Evolutionary conservation across 2,113 vertebrate genomes (phyloP).

Genomic region (Alces alces): DNA sequence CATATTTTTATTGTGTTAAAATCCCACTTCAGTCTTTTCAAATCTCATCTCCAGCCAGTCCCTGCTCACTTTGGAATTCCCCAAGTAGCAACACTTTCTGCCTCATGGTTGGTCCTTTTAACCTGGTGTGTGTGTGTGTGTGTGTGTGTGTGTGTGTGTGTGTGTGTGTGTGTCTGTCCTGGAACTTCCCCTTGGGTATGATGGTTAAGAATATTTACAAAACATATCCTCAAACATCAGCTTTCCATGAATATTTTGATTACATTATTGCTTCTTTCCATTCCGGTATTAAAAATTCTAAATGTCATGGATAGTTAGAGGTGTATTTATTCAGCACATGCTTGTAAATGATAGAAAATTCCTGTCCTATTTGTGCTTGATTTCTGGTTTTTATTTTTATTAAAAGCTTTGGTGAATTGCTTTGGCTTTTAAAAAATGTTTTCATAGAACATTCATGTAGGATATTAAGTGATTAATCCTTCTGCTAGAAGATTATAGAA

Average conservation of each 20-base stretch:
- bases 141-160: neutral
- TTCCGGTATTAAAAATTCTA: constrained; percentile 49
- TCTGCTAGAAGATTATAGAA: constrained; percentile 71
- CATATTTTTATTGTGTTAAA: neutral
- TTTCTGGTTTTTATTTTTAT: constrained; percentile 67
- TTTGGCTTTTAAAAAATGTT: constrained; percentile 58
- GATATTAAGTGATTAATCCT: constrained; percentile 80
- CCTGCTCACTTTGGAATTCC: neutral
- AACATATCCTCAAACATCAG: neutral
- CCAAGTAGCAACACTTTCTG: neutral
- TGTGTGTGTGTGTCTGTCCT: neutral
- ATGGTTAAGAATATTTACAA: constrained; percentile 11
- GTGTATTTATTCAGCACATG: constrained; percentile 67
- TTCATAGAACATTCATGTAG: constrained; percentile 62
- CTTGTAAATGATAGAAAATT: constrained; percentile 44
- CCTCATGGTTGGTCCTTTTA: neutral
- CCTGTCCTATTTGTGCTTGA: constrained; percentile 6
- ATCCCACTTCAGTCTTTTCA: neutral
- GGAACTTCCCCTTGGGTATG: neutral
- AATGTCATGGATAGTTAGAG: constrained; percentile 48
- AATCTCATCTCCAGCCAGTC: neutral
- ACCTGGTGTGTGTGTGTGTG: neutral
- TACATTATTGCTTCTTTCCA: constrained; percentile 38
- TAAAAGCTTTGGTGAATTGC: constrained; percentile 60
- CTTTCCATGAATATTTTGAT: constrained; percentile 69